Evolutionary conservation across 2,113 vertebrate genomes (phyloP).

Genomic region (Benthochromis sp.): DNA sequence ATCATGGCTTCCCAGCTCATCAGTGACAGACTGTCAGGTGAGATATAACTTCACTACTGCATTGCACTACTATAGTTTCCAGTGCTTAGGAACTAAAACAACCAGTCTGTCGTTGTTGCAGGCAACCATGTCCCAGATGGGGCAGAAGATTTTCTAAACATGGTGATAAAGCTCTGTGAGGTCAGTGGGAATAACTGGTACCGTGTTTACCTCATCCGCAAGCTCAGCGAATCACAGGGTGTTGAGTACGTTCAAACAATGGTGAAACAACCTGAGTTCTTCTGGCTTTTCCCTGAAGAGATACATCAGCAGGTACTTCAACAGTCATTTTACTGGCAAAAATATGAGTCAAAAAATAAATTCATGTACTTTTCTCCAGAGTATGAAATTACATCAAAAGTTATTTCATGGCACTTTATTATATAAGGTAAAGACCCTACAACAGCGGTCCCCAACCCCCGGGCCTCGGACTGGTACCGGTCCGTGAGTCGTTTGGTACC

Average conservation of each 20-base stretch:
- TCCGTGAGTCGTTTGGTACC: no score
- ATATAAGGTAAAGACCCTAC: neutral
- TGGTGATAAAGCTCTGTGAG: conserved; percentile 56
- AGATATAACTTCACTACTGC: neutral
- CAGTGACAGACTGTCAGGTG: neutral
- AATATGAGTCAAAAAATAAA: neutral
- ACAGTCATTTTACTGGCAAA: neutral
- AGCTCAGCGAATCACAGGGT: conserved; percentile 63
- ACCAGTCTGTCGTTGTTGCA: neutral
- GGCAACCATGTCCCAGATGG: neutral
- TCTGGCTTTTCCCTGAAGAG: conserved; percentile 78
- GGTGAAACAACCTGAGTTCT: conserved; percentile 9
- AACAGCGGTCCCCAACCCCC: neutral
- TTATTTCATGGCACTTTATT: neutral
- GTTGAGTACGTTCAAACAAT: conserved; percentile 73
- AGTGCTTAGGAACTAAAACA: neutral
- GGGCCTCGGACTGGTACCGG: no score
- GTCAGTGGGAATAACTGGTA: conserved; percentile 72
- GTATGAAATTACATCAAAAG: neutral
- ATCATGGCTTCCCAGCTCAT: conserved; percentile 63
- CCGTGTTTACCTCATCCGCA: conserved; percentile 77
- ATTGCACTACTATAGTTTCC: neutral
- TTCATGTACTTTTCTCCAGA: neutral
- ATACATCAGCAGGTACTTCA: conserved; percentile 66
- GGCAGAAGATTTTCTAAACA: conserved; percentile 37